These are phyloP conservation scores for Mythimna lalbum DNA, from an alignment of 2,888 invertebrate species.

Conservation along the genomic window DNA sequence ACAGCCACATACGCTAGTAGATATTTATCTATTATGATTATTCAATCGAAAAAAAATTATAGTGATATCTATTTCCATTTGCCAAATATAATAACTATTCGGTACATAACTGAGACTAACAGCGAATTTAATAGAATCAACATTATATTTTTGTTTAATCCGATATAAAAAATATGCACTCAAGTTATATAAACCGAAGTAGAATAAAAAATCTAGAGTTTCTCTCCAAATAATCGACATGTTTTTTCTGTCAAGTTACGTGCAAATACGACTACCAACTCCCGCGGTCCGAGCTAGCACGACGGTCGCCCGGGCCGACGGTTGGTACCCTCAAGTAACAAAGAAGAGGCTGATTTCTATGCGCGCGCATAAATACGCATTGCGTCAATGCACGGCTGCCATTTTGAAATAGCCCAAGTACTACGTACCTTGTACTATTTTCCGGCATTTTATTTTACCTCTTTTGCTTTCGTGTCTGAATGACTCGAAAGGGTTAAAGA, in stretches of 20 bases:
- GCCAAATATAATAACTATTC: no score
- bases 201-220: background rate
- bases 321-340: constrained; percentile 4
- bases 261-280: background rate
- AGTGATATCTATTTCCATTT: no score
- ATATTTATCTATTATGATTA: background rate
- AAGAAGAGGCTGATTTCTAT: background rate
- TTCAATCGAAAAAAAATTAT: background rate
- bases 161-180: background rate
- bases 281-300: constrained; percentile 1
- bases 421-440: background rate
- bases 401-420: constrained; percentile 26
- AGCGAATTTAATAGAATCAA: no score
- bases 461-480: no score
- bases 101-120: no score
- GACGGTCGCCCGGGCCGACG: background rate
- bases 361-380: constrained; percentile 25
- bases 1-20: background rate
- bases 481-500: background rate
- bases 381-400: constrained; percentile 13
- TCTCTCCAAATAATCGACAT: background rate
- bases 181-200: background rate
- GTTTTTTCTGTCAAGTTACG: background rate
- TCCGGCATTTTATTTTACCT: background rate
- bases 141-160: no score